Percentiles rank a stretch among this genome's conserved stretches.
phyloP scores from a whole-genome alignment of 1,140 invertebrate species.

The Antheraea mylitta region DNA sequence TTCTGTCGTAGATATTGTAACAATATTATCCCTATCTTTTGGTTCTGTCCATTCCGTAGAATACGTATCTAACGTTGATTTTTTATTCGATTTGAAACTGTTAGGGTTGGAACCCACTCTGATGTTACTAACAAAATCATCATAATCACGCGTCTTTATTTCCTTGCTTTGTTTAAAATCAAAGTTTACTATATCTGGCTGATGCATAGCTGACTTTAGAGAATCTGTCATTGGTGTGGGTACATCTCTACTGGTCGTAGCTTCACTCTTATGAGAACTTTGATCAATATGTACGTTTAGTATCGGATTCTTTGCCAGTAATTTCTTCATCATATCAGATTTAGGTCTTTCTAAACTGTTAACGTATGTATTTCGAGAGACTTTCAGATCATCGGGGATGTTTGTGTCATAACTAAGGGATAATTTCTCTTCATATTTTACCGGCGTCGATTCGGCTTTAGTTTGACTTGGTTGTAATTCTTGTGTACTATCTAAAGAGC shows the following conservation, averaged over 20 bases:
- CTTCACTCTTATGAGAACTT: constrained; percentile 47
- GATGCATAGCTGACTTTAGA: constrained; percentile 71
- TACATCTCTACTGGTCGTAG: constrained; percentile 52
- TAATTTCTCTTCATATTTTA: constrained; percentile 70
- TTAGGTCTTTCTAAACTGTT: constrained; percentile 79
- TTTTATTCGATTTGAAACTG: constrained; percentile 59
- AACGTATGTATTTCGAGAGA: constrained; percentile 78
- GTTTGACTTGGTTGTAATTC: constrained; percentile 32
- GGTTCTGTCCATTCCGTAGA: constrained; percentile 51
- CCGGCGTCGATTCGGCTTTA: constrained; percentile 42
- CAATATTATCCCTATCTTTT: constrained; percentile 55
- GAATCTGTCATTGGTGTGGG: constrained; percentile 57
- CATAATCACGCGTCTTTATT: constrained; percentile 51
- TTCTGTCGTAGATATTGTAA: constrained; percentile 69
- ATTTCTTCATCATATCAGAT: constrained; percentile 79
- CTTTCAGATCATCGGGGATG: constrained; percentile 81
- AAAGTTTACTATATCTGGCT: constrained; percentile 76
- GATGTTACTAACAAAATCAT: constrained; percentile 75
- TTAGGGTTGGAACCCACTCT: constrained; percentile 72
- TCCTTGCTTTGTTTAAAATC: constrained; percentile 58
- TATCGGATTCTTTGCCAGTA: constrained; percentile 75
- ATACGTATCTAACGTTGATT: constrained; percentile 41
- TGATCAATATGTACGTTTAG: constrained; percentile 73
- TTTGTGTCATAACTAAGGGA: constrained; percentile 78
- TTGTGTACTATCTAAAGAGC: constrained; percentile 59